Evolutionary conservation across 2,888 invertebrate species (phyloP), one percentile per base, ranked within the genome.

Genomic region (Alloplasta piceator): DNA sequence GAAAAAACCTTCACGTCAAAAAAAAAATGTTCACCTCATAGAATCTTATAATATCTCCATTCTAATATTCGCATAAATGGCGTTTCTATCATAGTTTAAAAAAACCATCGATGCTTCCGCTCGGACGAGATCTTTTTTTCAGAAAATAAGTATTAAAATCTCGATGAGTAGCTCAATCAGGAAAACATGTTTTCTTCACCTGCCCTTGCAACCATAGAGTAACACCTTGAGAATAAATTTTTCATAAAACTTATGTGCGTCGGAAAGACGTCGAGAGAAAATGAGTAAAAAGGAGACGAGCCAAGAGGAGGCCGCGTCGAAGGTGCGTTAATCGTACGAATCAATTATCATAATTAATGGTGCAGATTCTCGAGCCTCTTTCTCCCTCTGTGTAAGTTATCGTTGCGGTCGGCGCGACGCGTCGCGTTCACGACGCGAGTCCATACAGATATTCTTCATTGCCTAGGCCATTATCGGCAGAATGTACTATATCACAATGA

Each of bases 341-440:
- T 89, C 85, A 86, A 88, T 88, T 88, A 88, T 89, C 87, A 88
- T 87, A 88, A 88, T 88, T 88, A 87, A 87, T 87, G 85, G 83
- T 76, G 26, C 26, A 74, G 83, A 85, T 83, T 85, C 82, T 82
- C 80, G 83, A 83, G 80, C 79, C 84, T 55, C 72, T 63, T 39
- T 67, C 26, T 55, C 48, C 12, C 48, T 48, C 48, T 48, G 12
- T 82, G 84, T 74, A 70, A 81, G 78, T 78, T 78, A 81, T 81
- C 81, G 78, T 74, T 81, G 70, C 73, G 77, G 86, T 82, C 84
- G 83, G 79, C 75, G 81, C 76, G 83, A 84, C 85, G 85, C 74
- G 78, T 26, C 71, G 79, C 82, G 48, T 63, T 56, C 73, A 60
- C 55, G 67, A 66, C 66, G 60, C 60, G 48, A 63, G 52, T n/a